phyloP scores from a whole-genome alignment of 53 echinoderm and acorn worm genomes.

The Pentamera pediparva region DNA sequence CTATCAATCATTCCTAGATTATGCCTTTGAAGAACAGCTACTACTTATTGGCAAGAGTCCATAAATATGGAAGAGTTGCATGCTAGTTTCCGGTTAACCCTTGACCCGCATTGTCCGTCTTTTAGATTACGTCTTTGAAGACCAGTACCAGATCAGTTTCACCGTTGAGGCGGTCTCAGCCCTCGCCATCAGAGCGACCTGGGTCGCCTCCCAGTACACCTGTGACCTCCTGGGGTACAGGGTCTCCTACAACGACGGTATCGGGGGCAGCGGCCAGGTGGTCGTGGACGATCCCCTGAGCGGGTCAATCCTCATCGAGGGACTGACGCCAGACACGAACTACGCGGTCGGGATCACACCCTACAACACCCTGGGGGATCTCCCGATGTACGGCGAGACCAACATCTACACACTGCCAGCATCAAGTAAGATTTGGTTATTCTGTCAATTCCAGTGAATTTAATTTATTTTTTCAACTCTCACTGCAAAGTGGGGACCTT shows the following conservation, averaged over 20 bases:
- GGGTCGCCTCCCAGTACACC: slow-evolving; percentile 37
- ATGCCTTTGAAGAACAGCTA: too few species aligned
- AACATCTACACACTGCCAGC: slow-evolving; percentile 13
- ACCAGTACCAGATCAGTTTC: slow-evolving; percentile 51
- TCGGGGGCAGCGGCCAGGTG: background rate
- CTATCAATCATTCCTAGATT: too few species aligned
- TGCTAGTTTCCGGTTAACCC: too few species aligned
- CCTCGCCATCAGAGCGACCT: slow-evolving; percentile 27
- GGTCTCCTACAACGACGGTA: slow-evolving; percentile 22
- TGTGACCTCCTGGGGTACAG: slow-evolving; percentile 80
- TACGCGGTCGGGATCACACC: slow-evolving; percentile 24
- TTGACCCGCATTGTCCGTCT: too few species aligned
- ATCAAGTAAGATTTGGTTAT: background rate
- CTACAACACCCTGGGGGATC: slow-evolving; percentile 1
- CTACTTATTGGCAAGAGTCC: too few species aligned
- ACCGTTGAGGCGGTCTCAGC: slow-evolving; percentile 30
- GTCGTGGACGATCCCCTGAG: slow-evolving; percentile 4
- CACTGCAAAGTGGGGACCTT: background rate
- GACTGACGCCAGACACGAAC: slow-evolving; percentile 20
- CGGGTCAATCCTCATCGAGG: slow-evolving; percentile 6
- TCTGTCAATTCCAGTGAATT: background rate
- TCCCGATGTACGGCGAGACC: background rate
- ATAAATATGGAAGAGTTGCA: too few species aligned
- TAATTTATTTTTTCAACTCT: background rate
- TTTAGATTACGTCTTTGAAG: slow-evolving; percentile 46